phyloP scores from a whole-genome alignment of 2,797 vertebrate species.

The Crax fasciolata region DNA sequence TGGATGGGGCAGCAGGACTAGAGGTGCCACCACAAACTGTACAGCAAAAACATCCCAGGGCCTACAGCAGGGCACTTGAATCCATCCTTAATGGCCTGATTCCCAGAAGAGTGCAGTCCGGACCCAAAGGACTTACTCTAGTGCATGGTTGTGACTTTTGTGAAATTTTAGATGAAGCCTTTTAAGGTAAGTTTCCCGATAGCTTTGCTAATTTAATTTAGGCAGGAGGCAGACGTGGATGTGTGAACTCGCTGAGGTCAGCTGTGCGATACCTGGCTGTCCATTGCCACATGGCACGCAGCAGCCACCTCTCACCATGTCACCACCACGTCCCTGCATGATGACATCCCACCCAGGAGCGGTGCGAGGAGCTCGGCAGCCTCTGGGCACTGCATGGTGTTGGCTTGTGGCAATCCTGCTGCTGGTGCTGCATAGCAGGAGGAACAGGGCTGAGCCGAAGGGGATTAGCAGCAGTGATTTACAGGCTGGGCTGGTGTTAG shows the following conservation, averaged over 20 bases:
- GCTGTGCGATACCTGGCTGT: not conserved
- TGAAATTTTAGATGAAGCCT: not conserved
- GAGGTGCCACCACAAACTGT: not conserved
- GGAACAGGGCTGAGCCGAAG: conserved; percentile 1
- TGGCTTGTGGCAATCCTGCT: not conserved
- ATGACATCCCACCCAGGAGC: not conserved
- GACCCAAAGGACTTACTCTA: not conserved
- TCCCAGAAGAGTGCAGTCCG: not conserved
- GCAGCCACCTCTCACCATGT: fast-evolving
- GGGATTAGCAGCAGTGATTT: conserved; percentile 44
- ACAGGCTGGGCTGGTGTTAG: not conserved
- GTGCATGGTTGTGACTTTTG: not conserved
- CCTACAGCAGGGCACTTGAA: conserved; percentile 54
- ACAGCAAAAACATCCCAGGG: conserved; percentile 23
- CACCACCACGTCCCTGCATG: not conserved
- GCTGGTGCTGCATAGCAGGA: not conserved
- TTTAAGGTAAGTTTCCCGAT: not conserved
- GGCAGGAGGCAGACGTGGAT: not conserved
- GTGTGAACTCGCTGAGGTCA: not conserved
- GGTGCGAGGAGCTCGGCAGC: not conserved
- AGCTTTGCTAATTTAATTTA: conserved; percentile 37
- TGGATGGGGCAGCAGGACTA: too few species aligned
- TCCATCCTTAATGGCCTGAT: conserved; percentile 34
- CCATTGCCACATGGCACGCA: not conserved
- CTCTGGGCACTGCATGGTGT: fast-evolving